Evolutionary conservation across 2,888 invertebrate genomes (phyloP), one percentile per base, ranked within the genome.

Genomic region (Myathropa florea): DNA sequence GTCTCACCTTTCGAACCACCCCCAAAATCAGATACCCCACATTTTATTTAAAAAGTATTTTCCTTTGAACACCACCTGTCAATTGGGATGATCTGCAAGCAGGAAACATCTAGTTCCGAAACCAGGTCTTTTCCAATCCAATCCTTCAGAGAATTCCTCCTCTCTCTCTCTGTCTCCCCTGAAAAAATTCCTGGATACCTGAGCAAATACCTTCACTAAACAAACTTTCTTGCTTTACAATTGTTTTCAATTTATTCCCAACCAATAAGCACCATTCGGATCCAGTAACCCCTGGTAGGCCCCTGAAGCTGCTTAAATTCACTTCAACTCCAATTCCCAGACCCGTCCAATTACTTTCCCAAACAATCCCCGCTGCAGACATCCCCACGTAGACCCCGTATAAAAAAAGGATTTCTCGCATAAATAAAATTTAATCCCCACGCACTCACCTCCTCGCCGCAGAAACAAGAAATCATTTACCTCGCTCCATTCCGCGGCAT

Each of bases 391-490:
- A 3, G n/a, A 2, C 2, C 18, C 1, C 4, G 4, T n/a, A n/a
- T n/a, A 18, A 24, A 24, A 23, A 24, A 57, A 57, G 57, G 24
- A 57, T 46, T 46, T 46, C 46, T 46, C 46, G 7, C 46, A 46
- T 46, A 46, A 46, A 46, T 46, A 46, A 46, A 46, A 46, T 46
- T n/a, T 46, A 46, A 46, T 46, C 57, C 57, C 57, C 57, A 57
- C 57, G 12, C 57, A 12, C 55, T 55, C 21, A 64, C 33, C 14
- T 39, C 64, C 57, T 18, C 59, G 12, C 21, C 24, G 57, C 23
- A 23, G 23, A 57, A 63, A 60, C 60, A 33, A 60, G 64, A 61
- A 67, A 59, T 60, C 67, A 55, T 77, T 77, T 55, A 55, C 53
- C 46, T 28, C 18, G n/a, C 63, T 36, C 30, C 36, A 46, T 39